Evolutionary conservation across 2,797 vertebrate genomes (phyloP).

Genomic region (Phrynocephalus guinanensis): DNA sequence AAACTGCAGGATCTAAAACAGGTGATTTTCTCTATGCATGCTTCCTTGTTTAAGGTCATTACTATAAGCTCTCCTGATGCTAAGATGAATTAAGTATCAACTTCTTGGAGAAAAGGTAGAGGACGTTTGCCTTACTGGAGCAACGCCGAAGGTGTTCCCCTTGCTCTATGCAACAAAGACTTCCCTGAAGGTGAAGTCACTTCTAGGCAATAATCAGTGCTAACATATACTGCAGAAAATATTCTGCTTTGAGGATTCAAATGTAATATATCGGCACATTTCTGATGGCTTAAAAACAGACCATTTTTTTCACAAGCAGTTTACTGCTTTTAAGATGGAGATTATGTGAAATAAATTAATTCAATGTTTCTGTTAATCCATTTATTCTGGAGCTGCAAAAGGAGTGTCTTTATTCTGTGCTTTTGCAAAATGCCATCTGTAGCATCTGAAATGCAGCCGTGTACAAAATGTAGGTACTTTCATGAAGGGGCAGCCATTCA

Average conservation of each 20-base stretch:
- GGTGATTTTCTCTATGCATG: conserved; percentile 18
- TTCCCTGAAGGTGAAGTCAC: background rate
- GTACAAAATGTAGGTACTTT: background rate
- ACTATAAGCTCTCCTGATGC: background rate
- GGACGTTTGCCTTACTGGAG: background rate
- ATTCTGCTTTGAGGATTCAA: background rate
- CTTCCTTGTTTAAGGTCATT: background rate
- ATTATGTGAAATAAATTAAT: background rate
- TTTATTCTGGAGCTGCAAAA: background rate
- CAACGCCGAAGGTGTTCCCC: background rate
- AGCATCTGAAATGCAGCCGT: background rate
- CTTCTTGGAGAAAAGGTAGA: conserved; percentile 40
- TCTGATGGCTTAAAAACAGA: background rate
- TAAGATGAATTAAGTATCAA: conserved; percentile 18
- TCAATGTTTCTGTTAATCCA: background rate
- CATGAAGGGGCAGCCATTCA: conserved; percentile 11
- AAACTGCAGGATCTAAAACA: conserved; percentile 19
- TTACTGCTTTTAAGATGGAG: background rate
- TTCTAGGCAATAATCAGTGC: background rate
- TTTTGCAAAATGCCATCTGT: background rate
- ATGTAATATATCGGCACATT: too few relatives aligned
- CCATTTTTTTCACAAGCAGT: background rate
- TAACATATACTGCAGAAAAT: background rate
- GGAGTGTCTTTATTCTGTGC: background rate
- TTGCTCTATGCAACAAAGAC: background rate